Conservation (phyloP, 2,797 vertebrate genomes). For the Astyanax mexicanus region DNA sequence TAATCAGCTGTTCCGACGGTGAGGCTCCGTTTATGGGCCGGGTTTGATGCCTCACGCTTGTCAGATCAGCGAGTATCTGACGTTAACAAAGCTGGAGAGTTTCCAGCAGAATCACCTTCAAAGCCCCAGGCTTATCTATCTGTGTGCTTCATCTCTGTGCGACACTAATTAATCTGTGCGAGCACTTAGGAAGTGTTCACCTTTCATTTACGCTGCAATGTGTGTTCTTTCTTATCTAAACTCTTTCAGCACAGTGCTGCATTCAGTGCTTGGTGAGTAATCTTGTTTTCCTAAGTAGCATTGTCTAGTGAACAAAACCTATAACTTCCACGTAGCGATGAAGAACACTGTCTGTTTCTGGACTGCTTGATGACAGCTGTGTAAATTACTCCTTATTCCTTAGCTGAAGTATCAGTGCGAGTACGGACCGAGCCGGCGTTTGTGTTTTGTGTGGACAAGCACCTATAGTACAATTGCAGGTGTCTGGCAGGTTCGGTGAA, state of each 20-base stretch:
- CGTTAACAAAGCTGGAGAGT: conserved; percentile 17
- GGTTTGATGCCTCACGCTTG: conserved; percentile 19
- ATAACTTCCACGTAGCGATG: not conserved
- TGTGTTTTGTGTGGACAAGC: conserved; percentile 43
- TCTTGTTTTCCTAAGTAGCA: conserved; percentile 24
- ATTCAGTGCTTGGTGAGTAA: conserved; percentile 36
- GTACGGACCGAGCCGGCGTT: conserved; percentile 24
- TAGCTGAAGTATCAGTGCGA: conserved; percentile 30
- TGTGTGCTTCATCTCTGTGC: conserved; percentile 38
- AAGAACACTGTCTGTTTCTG: conserved; percentile 37
- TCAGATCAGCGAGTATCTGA: conserved; percentile 24
- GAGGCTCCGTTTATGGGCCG: conserved; percentile 19
- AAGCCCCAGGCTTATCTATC: conserved; percentile 43
- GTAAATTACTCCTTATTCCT: conserved; percentile 19
- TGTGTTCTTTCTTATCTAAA: conserved; percentile 57
- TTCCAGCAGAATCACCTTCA: conserved; percentile 42
- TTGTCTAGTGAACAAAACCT: conserved; percentile 21
- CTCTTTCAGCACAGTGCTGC: conserved; percentile 38
- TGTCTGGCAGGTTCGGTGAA: conserved; percentile 50
- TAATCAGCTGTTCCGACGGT: conserved; percentile 17
- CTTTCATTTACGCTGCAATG: conserved; percentile 40
- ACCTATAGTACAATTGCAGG: conserved; percentile 44
- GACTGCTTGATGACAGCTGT: not conserved
- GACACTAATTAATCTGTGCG: conserved; percentile 60
- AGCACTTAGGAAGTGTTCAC: conserved; percentile 55